These are phyloP conservation scores for Ancistrus triradiatus DNA, from an alignment of 2,113 vertebrate species.

Conservation along the genomic window DNA sequence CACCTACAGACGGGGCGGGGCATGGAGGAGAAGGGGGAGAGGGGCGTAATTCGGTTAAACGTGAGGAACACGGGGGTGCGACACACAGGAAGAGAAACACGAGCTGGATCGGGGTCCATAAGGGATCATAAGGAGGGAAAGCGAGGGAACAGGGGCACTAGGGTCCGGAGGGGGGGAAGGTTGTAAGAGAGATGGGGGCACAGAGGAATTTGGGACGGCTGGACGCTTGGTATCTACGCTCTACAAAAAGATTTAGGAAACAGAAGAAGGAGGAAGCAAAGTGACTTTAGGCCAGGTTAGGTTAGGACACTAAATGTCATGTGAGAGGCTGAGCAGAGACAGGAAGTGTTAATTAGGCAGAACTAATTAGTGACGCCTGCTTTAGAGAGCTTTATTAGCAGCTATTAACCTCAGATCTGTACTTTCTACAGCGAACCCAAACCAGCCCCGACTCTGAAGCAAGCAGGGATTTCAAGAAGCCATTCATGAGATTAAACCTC, in stretches of 20 bases:
- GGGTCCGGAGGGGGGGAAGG: conserved; percentile 48
- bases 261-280: no score
- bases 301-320: conserved; percentile 61
- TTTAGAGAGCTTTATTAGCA: no score
- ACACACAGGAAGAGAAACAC: conserved; percentile 51
- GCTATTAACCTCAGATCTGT: no score
- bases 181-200: conserved; percentile 52
- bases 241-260: no score
- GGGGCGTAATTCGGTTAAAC: no score
- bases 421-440: no score
- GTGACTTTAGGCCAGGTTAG: conserved; percentile 21
- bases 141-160: conserved; percentile 51
- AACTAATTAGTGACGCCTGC: no score
- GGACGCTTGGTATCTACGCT: conserved; percentile 54
- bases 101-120: neutral
- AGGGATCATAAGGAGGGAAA: conserved; percentile 19
- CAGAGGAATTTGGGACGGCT: conserved; percentile 61
- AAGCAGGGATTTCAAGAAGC: no score
- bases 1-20: conserved; percentile 72
- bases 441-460: no score
- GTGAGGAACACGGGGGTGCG: conserved; percentile 60
- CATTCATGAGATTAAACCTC: no score
- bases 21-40: conserved; percentile 51
- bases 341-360: neutral
- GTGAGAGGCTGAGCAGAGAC: neutral